A percentile compares a stretch with the other conserved stretches of the same genome.
phyloP scores from a whole-genome alignment of 2,888 invertebrate genomes.

The Athalia cordata region DNA sequence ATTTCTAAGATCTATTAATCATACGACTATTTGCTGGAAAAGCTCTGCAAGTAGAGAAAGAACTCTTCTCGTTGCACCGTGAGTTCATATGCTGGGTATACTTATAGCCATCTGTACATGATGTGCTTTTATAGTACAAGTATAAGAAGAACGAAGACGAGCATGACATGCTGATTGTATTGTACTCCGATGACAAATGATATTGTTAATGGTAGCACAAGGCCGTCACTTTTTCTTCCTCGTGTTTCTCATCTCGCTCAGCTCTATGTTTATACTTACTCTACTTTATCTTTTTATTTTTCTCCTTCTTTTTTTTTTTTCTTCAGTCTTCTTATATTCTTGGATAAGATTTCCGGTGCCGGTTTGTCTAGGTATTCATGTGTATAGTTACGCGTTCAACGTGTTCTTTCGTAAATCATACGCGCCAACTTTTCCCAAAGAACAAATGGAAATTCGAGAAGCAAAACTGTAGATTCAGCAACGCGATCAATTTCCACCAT shows the following conservation, averaged over 20 bases:
- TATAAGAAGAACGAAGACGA: neutral
- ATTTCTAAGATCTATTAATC: neutral
- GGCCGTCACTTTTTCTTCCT: slow-evolving; percentile 27
- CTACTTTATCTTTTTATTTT: too few relatives aligned
- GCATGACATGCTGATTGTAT: slow-evolving; percentile 44
- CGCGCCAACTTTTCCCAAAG: too few relatives aligned
- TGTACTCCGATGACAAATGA: slow-evolving; percentile 40
- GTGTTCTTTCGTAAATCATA: too few relatives aligned
- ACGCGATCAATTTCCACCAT: too few relatives aligned
- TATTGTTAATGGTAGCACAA: slow-evolving; percentile 35
- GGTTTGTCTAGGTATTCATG: too few relatives aligned
- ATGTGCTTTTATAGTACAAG: neutral
- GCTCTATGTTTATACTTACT: too few relatives aligned
- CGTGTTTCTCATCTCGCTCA: slow-evolving; percentile 19
- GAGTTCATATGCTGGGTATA: slow-evolving; percentile 3
- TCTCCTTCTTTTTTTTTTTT: too few relatives aligned
- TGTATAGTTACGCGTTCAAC: too few relatives aligned
- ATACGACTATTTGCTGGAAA: neutral
- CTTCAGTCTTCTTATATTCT: too few relatives aligned
- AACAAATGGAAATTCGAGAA: too few relatives aligned
- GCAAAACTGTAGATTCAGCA: too few relatives aligned
- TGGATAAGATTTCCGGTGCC: too few relatives aligned
- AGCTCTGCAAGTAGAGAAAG: neutral
- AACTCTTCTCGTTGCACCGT: neutral
- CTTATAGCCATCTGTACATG: neutral